A percentile compares a stretch with the other conserved stretches of the same genome.
Evolutionary conservation across 2,888 invertebrate species (phyloP).

Genomic region (Dryobota labecula): DNA sequence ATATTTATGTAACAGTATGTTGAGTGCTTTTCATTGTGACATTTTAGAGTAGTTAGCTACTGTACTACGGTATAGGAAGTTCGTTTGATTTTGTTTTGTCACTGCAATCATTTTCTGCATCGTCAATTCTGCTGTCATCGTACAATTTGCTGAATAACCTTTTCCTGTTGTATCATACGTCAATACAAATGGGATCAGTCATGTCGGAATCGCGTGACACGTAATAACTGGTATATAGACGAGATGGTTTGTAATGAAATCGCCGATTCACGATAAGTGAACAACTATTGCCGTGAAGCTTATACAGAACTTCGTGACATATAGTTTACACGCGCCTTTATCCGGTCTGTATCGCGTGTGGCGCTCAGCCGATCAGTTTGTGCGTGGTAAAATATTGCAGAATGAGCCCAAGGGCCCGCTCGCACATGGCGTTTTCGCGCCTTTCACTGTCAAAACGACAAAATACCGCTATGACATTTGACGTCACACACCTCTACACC

Average conservation of each 20-base stretch:
- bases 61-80: neutral
- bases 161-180: conserved; percentile 22
- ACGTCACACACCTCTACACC: conserved; percentile 38
- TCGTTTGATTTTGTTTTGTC: neutral
- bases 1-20: no score
- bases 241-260: conserved; percentile 58
- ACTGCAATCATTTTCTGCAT: conserved; percentile 23
- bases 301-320: conserved; percentile 55
- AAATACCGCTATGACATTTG: conserved; percentile 57
- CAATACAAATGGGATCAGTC: conserved; percentile 53
- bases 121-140: conserved; percentile 2
- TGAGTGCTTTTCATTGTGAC: neutral
- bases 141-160: conserved; percentile 39
- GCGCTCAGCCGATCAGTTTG: conserved; percentile 32
- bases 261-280: conserved; percentile 51
- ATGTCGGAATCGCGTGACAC: conserved; percentile 44
- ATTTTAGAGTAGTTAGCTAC: neutral
- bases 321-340: conserved; percentile 55
- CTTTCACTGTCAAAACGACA: conserved; percentile 53
- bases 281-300: conserved; percentile 41
- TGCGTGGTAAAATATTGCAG: conserved; percentile 57
- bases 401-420: conserved; percentile 39
- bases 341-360: conserved; percentile 50
- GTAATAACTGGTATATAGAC: conserved; percentile 40
- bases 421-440: conserved; percentile 60